These are phyloP conservation scores for Geophilus truncorum DNA, from an alignment of 2,888 invertebrate species.

Conservation along the genomic window DNA sequence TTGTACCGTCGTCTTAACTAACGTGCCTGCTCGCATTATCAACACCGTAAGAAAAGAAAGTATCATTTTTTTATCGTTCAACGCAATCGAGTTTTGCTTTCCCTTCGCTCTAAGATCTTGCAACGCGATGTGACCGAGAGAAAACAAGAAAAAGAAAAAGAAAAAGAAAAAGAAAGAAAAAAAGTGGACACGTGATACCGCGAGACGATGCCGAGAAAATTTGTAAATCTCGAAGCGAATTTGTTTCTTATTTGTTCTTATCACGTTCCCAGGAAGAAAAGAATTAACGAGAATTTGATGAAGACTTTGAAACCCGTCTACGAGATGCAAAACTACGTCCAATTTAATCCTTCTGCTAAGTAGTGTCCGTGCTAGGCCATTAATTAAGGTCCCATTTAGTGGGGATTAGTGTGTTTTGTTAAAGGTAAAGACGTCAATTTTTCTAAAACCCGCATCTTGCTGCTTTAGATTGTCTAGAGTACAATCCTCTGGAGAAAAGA, in stretches of 20 bases:
- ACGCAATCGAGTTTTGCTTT: not conserved
- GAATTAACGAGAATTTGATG: slow-evolving; percentile 16
- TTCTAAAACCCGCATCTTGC: not conserved
- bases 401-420: not conserved
- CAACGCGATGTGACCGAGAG: not conserved
- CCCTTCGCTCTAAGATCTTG: not conserved
- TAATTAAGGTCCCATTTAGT: not conserved
- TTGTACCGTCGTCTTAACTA: not conserved
- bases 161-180: too few relatives aligned
- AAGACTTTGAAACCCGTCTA: not conserved
- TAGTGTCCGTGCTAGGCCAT: not conserved
- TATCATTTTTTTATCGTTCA: not conserved
- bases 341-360: not conserved
- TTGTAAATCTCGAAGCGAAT: not conserved
- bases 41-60: not conserved
- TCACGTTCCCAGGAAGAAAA: not conserved
- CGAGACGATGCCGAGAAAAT: not conserved
- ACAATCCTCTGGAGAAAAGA: too few relatives aligned
- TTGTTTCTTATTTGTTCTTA: not conserved
- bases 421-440: not conserved
- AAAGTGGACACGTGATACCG: not conserved
- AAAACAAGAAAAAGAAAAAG: not conserved
- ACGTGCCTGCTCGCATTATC: not conserved
- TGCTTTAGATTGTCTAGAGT: not conserved
- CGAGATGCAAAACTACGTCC: not conserved